phyloP scores from a whole-genome alignment of 2,113 vertebrate genomes.

The Bujurquina vittata region DNA sequence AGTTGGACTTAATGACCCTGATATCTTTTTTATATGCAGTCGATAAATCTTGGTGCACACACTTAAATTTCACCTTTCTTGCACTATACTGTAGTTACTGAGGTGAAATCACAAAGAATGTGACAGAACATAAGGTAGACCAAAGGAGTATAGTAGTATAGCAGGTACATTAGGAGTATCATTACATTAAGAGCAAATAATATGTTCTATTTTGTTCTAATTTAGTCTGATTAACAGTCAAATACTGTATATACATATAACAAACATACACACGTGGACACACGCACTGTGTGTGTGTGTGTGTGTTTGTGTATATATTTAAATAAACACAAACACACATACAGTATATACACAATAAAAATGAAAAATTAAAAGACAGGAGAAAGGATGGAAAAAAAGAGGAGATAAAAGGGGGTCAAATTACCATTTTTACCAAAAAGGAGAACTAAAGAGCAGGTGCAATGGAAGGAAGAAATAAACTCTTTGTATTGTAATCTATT shows the following conservation, averaged over 20 bases:
- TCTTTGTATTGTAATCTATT: background rate
- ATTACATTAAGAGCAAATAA: background rate
- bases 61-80: constrained; percentile 77
- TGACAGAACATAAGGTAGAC: background rate
- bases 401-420: background rate
- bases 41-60: constrained; percentile 75
- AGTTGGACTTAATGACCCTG: constrained; percentile 81
- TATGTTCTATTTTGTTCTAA: background rate
- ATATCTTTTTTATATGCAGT: constrained; percentile 72
- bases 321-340: background rate
- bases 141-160: background rate
- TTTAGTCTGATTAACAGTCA: background rate
- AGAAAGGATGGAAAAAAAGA: background rate
- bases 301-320: no score
- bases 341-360: no score
- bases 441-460: background rate
- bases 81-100: constrained; percentile 39
- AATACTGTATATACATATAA: background rate
- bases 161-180: background rate
- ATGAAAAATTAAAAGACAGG: background rate
- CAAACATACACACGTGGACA: no score
- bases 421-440: background rate
- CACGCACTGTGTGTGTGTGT: no score
- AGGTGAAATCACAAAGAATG: constrained; percentile 42
- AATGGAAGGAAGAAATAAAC: background rate